A percentile compares a stretch with the other conserved stretches of the same genome.
Evolutionary conservation across 2,113 vertebrate species (phyloP).

Genomic region (Acanthochromis polyacanthus): DNA sequence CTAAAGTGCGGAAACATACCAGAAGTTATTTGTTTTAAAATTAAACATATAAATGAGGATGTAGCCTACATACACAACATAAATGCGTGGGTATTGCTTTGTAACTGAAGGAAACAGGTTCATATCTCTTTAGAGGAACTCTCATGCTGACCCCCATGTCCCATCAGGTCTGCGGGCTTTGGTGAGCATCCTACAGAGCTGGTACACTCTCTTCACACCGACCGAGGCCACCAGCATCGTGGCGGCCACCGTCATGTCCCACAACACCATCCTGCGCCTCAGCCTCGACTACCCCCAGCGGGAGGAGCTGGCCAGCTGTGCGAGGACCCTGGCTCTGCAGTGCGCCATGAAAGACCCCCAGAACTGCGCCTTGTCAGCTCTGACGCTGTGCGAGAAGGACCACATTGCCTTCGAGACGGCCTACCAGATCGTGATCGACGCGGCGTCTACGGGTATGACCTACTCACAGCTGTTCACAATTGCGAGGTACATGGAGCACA

Average conservation of each 20-base stretch:
- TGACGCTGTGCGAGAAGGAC: conserved; percentile 98
- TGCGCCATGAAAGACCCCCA: conserved; percentile 99
- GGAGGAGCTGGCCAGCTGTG: conserved; percentile 96
- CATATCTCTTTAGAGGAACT: too few species aligned
- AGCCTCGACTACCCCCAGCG: conserved; percentile 96
- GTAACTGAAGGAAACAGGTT: too few species aligned
- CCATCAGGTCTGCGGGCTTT: conserved; percentile 90
- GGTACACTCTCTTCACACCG: conserved; percentile 98
- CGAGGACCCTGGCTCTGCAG: conserved; percentile 94
- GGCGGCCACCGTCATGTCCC: conserved; percentile 96
- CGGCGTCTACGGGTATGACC: conserved; percentile 95
- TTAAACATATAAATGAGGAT: too few species aligned
- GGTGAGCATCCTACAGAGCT: conserved; percentile 98
- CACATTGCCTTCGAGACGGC: conserved; percentile 99
- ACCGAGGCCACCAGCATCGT: conserved; percentile 99
- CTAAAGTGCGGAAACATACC: too few species aligned
- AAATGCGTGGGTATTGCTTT: too few species aligned
- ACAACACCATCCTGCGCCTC: conserved; percentile 96
- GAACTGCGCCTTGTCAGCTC: conserved; percentile 96
- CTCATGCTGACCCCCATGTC: not conserved
- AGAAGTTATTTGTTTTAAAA: too few species aligned
- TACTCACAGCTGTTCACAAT: conserved; percentile 99
- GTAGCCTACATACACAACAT: too few species aligned
- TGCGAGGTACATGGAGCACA: conserved; percentile 98
- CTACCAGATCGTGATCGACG: conserved; percentile 98